Evolutionary conservation across 2,113 vertebrate genomes (phyloP).

Genomic region (Melanerpes aurifrons): DNA sequence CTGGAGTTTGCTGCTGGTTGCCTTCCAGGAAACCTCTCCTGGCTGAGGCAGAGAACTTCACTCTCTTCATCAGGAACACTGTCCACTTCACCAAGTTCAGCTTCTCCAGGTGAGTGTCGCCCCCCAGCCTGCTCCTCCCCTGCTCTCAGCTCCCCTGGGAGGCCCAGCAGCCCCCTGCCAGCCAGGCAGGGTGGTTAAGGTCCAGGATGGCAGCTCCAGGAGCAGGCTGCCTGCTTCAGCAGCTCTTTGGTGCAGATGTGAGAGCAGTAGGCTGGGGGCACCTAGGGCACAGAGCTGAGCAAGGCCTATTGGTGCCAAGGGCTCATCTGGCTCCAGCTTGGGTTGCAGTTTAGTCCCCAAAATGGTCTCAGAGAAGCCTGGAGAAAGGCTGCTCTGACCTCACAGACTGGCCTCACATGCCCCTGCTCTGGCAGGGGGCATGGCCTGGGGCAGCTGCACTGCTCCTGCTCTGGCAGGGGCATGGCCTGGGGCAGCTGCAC

Average conservation of each 20-base stretch:
- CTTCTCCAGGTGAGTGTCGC: slow-evolving; percentile 74
- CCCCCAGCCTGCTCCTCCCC: neutral
- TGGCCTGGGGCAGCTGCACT: no score
- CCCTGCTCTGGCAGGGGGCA: no score
- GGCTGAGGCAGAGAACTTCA: slow-evolving; percentile 74
- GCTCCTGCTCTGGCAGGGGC: no score
- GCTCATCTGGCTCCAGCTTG: neutral
- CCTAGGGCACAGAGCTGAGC: fast-evolving
- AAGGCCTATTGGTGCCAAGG: neutral
- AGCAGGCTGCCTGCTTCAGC: fast-evolving
- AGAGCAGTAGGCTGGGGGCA: neutral
- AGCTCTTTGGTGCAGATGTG: neutral
- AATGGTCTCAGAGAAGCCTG: neutral
- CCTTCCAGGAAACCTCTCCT: slow-evolving; percentile 74
- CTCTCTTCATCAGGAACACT: slow-evolving; percentile 78
- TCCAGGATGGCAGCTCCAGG: neutral
- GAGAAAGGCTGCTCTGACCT: neutral
- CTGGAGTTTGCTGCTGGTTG: neutral
- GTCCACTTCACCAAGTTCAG: slow-evolving; percentile 80
- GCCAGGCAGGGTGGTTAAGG: neutral
- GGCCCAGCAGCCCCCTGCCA: fast-evolving
- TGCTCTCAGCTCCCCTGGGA: neutral
- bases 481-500: neutral
- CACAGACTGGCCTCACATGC: no score
- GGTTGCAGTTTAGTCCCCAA: neutral